phyloP scores from a whole-genome alignment of 2,113 vertebrate species.

The Megaptera novaeangliae region DNA sequence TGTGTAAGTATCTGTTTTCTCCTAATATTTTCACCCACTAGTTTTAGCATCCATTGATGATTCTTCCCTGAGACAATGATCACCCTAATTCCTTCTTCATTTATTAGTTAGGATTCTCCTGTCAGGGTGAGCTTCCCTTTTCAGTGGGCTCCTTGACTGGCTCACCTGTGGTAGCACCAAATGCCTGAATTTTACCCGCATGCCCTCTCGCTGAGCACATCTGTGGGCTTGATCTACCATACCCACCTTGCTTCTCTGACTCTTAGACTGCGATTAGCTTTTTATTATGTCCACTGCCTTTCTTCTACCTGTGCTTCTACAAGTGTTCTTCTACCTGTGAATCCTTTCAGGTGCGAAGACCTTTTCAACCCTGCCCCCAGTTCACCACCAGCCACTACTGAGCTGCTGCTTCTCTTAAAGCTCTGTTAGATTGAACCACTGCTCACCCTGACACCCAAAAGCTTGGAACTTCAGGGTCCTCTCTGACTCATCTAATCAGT shows the following conservation, averaged over 20 bases:
- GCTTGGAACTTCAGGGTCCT: neutral
- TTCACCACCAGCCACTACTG: neutral
- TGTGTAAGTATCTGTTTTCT: neutral
- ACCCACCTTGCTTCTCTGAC: neutral
- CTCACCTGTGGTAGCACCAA: too few relatives aligned
- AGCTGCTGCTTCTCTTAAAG: neutral
- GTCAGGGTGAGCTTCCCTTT: neutral
- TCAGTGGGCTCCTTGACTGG: neutral
- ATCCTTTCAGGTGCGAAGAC: neutral
- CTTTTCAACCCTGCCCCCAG: neutral
- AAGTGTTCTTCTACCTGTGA: neutral
- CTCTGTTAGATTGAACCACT: neutral
- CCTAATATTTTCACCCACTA: neutral
- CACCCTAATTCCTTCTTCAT: neutral
- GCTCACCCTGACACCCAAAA: neutral
- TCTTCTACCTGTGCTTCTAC: neutral
- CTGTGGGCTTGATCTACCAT: neutral
- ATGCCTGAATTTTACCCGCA: fast-evolving
- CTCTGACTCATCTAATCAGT: neutral
- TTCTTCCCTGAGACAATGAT: neutral
- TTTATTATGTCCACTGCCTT: neutral
- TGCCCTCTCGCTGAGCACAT: neutral
- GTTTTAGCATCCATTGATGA: neutral
- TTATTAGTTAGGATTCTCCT: neutral
- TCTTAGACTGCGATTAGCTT: neutral